phyloP scores from a whole-genome alignment of 2,888 invertebrate genomes.

The Drosophila putrida region DNA sequence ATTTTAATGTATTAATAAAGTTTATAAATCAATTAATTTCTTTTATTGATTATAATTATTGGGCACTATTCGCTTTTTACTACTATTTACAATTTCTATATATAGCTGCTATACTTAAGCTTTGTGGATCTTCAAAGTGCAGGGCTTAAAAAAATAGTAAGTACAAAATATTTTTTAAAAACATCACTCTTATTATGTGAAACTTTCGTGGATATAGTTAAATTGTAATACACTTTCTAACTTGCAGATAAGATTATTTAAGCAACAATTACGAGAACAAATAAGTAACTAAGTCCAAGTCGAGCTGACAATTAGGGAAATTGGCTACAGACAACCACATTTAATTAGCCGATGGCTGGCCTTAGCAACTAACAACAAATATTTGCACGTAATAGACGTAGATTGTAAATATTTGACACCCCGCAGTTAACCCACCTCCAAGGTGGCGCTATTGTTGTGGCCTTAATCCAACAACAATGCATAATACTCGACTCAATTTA shows the following conservation, averaged over 20 bases:
- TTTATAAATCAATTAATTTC: too few relatives aligned
- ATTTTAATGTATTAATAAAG: too few relatives aligned
- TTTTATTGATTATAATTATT: too few relatives aligned
- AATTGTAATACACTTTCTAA: background rate
- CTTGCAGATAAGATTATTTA: background rate
- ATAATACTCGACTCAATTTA: conserved; percentile 65
- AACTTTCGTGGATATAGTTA: background rate
- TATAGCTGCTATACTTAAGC: too few relatives aligned
- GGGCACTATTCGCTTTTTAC: too few relatives aligned
- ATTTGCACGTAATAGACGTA: conserved; percentile 55
- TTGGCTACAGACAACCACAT: conserved; percentile 55
- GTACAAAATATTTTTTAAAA: too few relatives aligned
- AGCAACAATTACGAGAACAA: conserved; percentile 1
- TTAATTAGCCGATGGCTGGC: conserved; percentile 63
- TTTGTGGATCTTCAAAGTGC: too few relatives aligned
- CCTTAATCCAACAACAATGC: conserved; percentile 66
- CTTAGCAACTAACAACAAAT: conserved; percentile 58
- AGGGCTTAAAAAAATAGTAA: too few relatives aligned
- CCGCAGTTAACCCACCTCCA: conserved; percentile 46
- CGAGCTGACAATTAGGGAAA: conserved; percentile 68
- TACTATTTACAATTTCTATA: too few relatives aligned
- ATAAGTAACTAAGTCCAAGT: conserved; percentile 11
- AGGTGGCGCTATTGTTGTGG: conserved; percentile 56
- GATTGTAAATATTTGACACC: conserved; percentile 79
- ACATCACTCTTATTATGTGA: background rate